phyloP scores from a whole-genome alignment of 1,140 invertebrate genomes.

The Zelostemma sp. region DNA sequence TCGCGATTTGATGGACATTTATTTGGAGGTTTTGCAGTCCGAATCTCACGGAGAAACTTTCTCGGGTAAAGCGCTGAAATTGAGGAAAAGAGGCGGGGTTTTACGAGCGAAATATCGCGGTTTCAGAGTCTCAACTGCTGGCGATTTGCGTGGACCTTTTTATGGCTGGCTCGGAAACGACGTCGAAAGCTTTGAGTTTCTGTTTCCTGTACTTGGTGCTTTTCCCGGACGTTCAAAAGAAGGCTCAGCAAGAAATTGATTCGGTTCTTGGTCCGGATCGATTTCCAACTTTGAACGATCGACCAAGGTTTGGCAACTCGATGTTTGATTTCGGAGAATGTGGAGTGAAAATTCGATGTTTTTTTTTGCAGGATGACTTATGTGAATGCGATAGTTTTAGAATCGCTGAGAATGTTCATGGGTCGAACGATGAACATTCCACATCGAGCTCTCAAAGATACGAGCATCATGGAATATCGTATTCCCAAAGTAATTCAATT shows the following conservation, averaged over 20 bases:
- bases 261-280: conserved; percentile 77
- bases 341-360: background rate
- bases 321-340: conserved; percentile 8
- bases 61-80: conserved; percentile 53
- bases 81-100: background rate
- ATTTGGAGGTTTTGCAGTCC: conserved; percentile 76
- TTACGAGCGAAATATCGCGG: too few species aligned
- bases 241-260: conserved; percentile 86
- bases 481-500: conserved; percentile 84
- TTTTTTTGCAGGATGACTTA: conserved; percentile 79
- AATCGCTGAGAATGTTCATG: conserved; percentile 83
- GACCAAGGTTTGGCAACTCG: conserved; percentile 71
- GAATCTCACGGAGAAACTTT: conserved; percentile 56
- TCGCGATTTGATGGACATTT: conserved; percentile 88
- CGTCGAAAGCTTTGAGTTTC: conserved; percentile 82
- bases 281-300: conserved; percentile 78
- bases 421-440: conserved; percentile 83
- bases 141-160: conserved; percentile 86
- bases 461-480: conserved; percentile 77
- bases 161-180: conserved; percentile 87
- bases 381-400: conserved; percentile 81
- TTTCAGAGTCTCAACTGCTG: conserved; percentile 78
- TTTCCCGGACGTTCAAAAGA: conserved; percentile 83
- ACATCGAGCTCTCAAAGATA: conserved; percentile 81
- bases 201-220: conserved; percentile 83